Evolutionary conservation across 1,140 invertebrate species (phyloP), one percentile per base, ranked within the genome.

Genomic region (Diploscapter pachys): DNA sequence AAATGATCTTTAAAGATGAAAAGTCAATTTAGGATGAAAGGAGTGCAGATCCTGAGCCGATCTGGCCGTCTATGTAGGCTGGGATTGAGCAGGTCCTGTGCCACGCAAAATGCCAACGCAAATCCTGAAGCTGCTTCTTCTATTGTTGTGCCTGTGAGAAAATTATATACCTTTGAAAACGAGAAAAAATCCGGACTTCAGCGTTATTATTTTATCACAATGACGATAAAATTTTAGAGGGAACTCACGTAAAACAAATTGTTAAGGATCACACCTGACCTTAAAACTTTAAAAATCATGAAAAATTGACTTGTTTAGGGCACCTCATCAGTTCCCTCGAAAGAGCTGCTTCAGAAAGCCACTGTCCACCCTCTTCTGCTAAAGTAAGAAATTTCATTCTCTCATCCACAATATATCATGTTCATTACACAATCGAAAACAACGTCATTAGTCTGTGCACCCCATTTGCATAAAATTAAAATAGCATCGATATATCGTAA

Each of bases 361-460:
- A 79, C 77, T 4, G 77, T 78, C 0, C 76, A 78, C 54, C 78
- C 77, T 6, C 63, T 69, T 13, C 62, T 78, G 2, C 66, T 77
- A 31, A 78, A 79, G 72, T 72, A 8, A 56, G 67, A n/a, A 8
- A 9, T 65, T 49, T 65, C 8, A 31, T 31, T 31, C 31, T 31
- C 31, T 31, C 31, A 31, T 31, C 31, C 31, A 31, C 31, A 31
- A 31, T 31, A 31, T 31, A 31, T 31, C 31, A 31, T 31, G 31
- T 31, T 31, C 31, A 31, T 31, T 31, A 31, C 31, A 31, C 31
- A 31, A 31, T 31, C 31, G 31, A 1, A 31, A 31, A 31, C 31
- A 31, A 31, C 31, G 31, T 31, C 31, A 31, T 31, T 31, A 31
- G 31, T 31, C 31, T 31, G 31, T 31, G 31, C 31, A 31, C 31